Conservation (phyloP, 2,113 vertebrate genomes). For the Austrofundulus limnaeus region DNA sequence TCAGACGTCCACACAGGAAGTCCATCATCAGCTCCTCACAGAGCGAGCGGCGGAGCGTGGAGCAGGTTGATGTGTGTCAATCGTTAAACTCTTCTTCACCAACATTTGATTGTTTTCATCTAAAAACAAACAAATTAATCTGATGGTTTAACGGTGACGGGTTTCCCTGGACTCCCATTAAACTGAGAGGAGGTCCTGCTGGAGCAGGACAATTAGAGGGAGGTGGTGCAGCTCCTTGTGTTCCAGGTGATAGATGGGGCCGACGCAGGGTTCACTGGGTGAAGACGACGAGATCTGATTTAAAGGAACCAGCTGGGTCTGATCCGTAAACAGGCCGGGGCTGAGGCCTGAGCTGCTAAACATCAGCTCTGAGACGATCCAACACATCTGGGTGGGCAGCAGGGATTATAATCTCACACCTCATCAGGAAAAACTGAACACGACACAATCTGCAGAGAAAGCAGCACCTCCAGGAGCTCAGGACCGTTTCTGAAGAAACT, state of each 20-base stretch:
- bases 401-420: slow-evolving; percentile 20
- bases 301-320: slow-evolving; percentile 68
- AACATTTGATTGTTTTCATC: no score
- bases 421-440: no score
- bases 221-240: slow-evolving; percentile 38
- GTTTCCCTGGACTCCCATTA: slow-evolving; percentile 28
- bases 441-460: no score
- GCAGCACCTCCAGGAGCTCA: no score
- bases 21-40: slow-evolving; percentile 85
- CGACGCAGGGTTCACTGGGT: slow-evolving; percentile 29
- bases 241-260: slow-evolving; percentile 60
- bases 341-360: slow-evolving; percentile 24
- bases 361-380: slow-evolving; percentile 43
- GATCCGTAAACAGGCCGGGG: slow-evolving; percentile 70
- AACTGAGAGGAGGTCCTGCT: slow-evolving; percentile 42
- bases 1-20: slow-evolving; percentile 83
- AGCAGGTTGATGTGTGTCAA: neutral
- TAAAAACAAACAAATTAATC: no score
- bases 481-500: no score
- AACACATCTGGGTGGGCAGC: slow-evolving; percentile 56
- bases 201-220: slow-evolving; percentile 57
- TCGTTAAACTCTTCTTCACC: neutral
- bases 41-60: no score
- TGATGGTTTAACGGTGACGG: neutral
- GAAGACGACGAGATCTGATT: slow-evolving; percentile 28